These are phyloP conservation scores for Agrochola lota DNA, from an alignment of 2,888 invertebrate genomes.

Conservation along the genomic window DNA sequence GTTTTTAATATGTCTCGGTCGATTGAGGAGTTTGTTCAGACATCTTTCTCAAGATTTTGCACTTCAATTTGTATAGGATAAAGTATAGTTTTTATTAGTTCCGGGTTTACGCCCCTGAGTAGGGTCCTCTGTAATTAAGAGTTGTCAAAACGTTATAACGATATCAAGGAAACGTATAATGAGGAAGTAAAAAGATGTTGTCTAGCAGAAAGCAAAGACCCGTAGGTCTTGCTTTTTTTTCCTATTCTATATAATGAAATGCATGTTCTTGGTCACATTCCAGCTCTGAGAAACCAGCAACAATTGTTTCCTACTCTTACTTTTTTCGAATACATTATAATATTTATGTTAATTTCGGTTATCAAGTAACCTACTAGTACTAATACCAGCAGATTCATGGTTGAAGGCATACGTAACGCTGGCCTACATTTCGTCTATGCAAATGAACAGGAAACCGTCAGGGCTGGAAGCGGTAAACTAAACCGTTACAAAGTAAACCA, in stretches of 20 bases:
- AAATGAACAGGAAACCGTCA: slow-evolving; percentile 77
- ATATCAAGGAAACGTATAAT: neutral
- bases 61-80: slow-evolving; percentile 22
- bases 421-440: slow-evolving; percentile 78
- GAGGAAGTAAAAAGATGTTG: slow-evolving; percentile 1
- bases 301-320: neutral
- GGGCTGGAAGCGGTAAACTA: slow-evolving; percentile 69
- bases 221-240: neutral
- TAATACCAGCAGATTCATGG: slow-evolving; percentile 61
- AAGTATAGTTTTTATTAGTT: slow-evolving; percentile 1
- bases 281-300: too few relatives aligned
- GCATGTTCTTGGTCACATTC: neutral
- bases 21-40: slow-evolving; percentile 51
- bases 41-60: slow-evolving; percentile 23
- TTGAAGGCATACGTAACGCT: slow-evolving; percentile 68
- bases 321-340: neutral
- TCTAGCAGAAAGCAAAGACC: neutral
- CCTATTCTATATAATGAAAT: neutral
- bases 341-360: slow-evolving; percentile 24
- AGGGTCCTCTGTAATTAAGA: slow-evolving; percentile 27
- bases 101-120: slow-evolving; percentile 15
- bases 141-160: neutral
- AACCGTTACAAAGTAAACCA: slow-evolving; percentile 68
- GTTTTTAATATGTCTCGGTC: slow-evolving; percentile 58
- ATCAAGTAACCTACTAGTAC: slow-evolving; percentile 46